A percentile compares a stretch with the other conserved stretches of the same genome.
Conservation (phyloP, 1,140 invertebrate species). For the Macrocentrus cingulum region DNA sequence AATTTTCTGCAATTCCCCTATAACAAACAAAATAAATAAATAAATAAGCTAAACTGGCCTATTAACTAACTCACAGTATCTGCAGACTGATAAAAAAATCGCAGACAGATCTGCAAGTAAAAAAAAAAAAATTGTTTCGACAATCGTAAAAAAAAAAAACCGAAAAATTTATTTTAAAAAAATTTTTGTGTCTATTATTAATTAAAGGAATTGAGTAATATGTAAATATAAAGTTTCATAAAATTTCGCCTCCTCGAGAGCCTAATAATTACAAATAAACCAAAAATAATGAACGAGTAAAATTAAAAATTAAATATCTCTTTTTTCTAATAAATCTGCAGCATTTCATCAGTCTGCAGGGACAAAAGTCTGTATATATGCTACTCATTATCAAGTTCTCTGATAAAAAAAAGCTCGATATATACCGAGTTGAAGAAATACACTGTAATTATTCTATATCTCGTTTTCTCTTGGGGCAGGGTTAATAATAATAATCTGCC, state of each 20-base stretch:
- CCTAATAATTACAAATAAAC: not conserved
- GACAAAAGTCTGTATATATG: not conserved
- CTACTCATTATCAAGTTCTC: not conserved
- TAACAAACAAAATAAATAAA: constrained; percentile 23
- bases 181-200: not conserved
- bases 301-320: not conserved
- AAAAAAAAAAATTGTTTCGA: no score
- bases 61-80: constrained; percentile 8
- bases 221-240: not conserved
- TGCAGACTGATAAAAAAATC: not conserved
- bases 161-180: not conserved
- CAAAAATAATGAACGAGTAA: not conserved
- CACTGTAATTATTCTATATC: not conserved
- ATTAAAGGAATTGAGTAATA: constrained; percentile 5
- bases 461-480: not conserved
- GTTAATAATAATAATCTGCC: not conserved
- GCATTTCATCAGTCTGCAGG: not conserved
- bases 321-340: not conserved
- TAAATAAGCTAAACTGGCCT: constrained; percentile 19
- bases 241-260: not conserved
- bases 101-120: not conserved
- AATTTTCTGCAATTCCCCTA: constrained; percentile 22
- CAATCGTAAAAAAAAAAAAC: not conserved
- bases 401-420: not conserved
- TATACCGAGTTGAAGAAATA: not conserved